Conservation (phyloP, 2,113 vertebrate genomes). For the Xenus cinereus region DNA sequence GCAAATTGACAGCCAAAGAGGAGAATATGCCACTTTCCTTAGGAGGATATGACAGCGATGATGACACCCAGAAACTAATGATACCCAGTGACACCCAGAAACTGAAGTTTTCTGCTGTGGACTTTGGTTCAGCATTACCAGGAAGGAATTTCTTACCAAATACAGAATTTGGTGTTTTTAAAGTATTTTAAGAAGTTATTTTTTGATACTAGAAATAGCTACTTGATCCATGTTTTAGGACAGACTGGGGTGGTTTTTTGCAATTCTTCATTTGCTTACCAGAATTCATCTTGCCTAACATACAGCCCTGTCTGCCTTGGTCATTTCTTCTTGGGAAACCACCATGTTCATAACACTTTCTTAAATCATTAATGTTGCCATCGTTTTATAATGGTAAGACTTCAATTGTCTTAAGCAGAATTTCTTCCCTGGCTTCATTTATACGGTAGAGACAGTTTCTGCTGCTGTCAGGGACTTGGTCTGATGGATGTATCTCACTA, state of each 20-base stretch:
- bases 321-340: neutral
- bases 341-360: constrained; percentile 15
- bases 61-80: neutral
- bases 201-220: neutral
- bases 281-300: neutral
- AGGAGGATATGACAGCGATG: neutral
- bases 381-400: neutral
- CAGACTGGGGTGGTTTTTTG: neutral
- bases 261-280: neutral
- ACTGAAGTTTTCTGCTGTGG: neutral
- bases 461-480: neutral
- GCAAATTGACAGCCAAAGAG: neutral
- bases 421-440: neutral
- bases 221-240: neutral
- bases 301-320: neutral
- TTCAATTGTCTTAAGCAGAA: constrained; percentile 34
- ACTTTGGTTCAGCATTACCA: neutral
- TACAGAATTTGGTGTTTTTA: neutral
- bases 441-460: neutral
- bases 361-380: neutral
- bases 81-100: neutral
- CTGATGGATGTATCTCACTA: neutral
- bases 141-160: neutral
- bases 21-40: neutral
- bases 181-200: neutral